Evolutionary conservation across 2,888 invertebrate species (phyloP).

Genomic region (Cheilosia impressa): DNA sequence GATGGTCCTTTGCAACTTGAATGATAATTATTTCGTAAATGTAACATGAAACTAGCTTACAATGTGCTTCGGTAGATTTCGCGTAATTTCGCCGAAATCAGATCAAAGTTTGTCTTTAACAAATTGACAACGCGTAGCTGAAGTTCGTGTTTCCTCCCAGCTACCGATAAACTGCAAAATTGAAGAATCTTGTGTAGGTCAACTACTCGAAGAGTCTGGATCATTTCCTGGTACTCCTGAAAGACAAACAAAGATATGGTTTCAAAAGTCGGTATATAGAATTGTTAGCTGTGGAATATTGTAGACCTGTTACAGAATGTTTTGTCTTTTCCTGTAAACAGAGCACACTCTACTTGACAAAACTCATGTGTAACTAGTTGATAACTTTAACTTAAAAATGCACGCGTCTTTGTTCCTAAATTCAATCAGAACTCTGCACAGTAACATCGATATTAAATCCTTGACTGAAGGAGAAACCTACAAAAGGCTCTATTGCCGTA

Average conservation of each 20-base stretch:
- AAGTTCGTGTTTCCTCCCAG: constrained; percentile 91
- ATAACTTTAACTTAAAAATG: no score
- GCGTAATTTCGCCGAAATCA: constrained; percentile 86
- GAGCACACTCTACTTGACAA: no score
- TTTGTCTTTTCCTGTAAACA: no score
- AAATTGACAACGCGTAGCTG: constrained; percentile 90
- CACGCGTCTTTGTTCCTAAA: no score
- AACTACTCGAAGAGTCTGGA: constrained; percentile 89
- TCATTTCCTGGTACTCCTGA: constrained; percentile 83
- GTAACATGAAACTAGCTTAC: constrained; percentile 78
- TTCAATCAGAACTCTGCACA: no score
- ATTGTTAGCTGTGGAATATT: no score
- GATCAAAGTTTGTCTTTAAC: constrained; percentile 87
- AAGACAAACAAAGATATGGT: constrained; percentile 49
- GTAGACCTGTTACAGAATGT: no score
- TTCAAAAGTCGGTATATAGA: neutral
- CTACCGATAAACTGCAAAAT: constrained; percentile 91
- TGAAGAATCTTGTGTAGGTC: constrained; percentile 93
- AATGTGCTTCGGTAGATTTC: constrained; percentile 83
- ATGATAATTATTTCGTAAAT: neutral
- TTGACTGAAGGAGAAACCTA: no score
- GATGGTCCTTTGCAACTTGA: neutral
- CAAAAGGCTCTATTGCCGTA: no score
- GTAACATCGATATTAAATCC: no score
- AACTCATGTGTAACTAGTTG: no score